Base-by-base conservation (phyloP, 2,888 invertebrate genomes). In the Cephalotes varians region DNA sequence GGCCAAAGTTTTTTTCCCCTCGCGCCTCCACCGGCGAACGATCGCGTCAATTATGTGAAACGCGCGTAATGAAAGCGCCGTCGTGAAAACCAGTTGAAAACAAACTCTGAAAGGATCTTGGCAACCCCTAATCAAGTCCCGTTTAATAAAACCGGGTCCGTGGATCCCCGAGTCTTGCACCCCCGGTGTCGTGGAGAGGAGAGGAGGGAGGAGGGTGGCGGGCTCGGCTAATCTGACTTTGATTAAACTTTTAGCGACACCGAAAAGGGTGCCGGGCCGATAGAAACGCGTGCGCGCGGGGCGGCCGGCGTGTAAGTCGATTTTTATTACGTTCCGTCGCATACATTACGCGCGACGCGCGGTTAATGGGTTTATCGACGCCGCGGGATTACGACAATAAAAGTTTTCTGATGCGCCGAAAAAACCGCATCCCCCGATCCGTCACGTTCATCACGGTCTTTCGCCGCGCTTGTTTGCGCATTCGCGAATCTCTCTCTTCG, bases 201-300 rank as follows among this genome's bases (percentile, higher is more conserved):
- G 58, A 7, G 3, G 15, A 9, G 18, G 12, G 31, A 1, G 58
- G 2, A 2, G 28, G 40, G 73, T 44, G 82, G 76, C 56, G 34
- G 80, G 86, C 86, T 82, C 86, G 90, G 93, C 94, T 94, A 94
- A 94, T 94, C 94, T 94, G 94, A 94, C 94, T 94, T 94, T 94
- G 94, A 94, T 94, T 94, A 94, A 94, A 94, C 92, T 94, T 94
- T 94, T 93, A 94, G 93, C 93, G 93, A 93, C 92, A 93, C 92
- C 92, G 90, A 92, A 93, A 92, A 91, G 93, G 64, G 91, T 90
- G 89, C 85, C 85, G 86, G 82, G 76, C 88, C 88, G 89, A 90
- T 88, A 85, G 85, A 86, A 83, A 65, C 49, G 49, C 47, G 77
- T 67, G 82, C 82, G 80, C 83, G 84, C 80, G 80, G 49, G 31